Percentiles rank a stretch among this genome's conserved stretches.
phyloP scores from a whole-genome alignment of 2,797 vertebrate species.

The Pipistrellus pygmaeus region DNA sequence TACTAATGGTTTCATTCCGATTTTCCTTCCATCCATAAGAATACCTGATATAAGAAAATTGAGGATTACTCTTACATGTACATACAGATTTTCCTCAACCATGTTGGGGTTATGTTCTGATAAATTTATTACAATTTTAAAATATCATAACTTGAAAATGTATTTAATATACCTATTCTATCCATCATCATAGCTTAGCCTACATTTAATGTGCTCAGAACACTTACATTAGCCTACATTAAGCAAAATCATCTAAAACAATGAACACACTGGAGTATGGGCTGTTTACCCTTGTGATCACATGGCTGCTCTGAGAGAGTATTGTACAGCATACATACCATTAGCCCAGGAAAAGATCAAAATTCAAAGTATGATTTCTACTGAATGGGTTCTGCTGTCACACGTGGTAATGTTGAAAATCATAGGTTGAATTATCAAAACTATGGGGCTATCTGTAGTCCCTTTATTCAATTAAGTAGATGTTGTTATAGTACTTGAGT shows the following conservation, averaged over 20 bases:
- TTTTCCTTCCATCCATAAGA: neutral
- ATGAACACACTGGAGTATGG: neutral
- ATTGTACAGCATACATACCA: neutral
- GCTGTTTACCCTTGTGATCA: neutral
- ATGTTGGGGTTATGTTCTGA: neutral
- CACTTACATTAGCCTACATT: neutral
- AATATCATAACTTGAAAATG: neutral
- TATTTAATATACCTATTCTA: neutral
- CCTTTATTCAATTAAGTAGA: conserved; percentile 19
- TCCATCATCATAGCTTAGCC: neutral
- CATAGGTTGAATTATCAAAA: neutral
- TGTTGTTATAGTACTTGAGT: neutral
- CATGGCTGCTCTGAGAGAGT: neutral
- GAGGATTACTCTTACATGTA: neutral
- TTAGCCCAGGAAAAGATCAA: neutral
- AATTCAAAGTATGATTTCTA: neutral
- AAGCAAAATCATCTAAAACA: neutral
- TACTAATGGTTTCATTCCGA: neutral
- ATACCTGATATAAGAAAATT: neutral
- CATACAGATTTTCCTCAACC: too few relatives aligned
- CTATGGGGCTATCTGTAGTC: neutral
- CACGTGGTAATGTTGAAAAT: neutral
- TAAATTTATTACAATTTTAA: neutral
- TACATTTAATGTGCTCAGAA: neutral
- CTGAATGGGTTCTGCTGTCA: neutral